Conservation (phyloP, 2,797 vertebrate genomes). For the Gambusia yucatana region DNA sequence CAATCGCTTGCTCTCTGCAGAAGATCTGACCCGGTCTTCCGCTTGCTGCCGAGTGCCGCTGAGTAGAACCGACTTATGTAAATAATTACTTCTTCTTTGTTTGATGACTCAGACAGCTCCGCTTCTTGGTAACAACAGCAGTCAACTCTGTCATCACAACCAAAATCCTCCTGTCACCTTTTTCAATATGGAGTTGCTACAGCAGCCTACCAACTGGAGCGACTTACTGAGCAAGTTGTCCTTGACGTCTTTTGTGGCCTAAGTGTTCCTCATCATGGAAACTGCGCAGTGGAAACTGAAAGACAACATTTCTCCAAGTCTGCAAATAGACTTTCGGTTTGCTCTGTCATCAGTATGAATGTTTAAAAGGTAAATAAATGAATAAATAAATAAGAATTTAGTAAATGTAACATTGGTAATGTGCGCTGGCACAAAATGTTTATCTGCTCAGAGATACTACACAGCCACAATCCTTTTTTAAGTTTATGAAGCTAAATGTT, state of each 20-base stretch:
- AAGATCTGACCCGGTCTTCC: conserved; percentile 19
- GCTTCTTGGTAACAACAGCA: conserved; percentile 36
- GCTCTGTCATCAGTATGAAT: neutral
- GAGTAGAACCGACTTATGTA: conserved; percentile 44
- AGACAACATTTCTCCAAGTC: neutral
- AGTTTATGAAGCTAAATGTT: neutral
- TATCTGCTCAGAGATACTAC: neutral
- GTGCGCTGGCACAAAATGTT: neutral
- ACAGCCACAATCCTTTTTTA: neutral
- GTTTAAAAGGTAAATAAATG: neutral
- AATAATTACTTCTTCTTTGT: conserved; percentile 59
- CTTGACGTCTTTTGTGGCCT: neutral
- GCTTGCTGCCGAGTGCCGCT: conserved; percentile 27
- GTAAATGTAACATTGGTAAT: neutral
- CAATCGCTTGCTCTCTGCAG: conserved; percentile 18
- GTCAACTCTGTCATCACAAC: conserved; percentile 42
- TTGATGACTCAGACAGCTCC: conserved; percentile 54
- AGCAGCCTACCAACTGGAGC: conserved; percentile 19
- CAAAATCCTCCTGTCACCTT: conserved; percentile 14
- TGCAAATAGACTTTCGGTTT: neutral
- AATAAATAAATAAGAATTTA: neutral
- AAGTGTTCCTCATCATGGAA: neutral
- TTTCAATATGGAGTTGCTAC: conserved; percentile 15
- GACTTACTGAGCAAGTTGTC: conserved; percentile 1
- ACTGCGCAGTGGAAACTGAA: neutral